phyloP scores from a whole-genome alignment of 2,797 vertebrate species.

The Gymnopithys bicolor region DNA sequence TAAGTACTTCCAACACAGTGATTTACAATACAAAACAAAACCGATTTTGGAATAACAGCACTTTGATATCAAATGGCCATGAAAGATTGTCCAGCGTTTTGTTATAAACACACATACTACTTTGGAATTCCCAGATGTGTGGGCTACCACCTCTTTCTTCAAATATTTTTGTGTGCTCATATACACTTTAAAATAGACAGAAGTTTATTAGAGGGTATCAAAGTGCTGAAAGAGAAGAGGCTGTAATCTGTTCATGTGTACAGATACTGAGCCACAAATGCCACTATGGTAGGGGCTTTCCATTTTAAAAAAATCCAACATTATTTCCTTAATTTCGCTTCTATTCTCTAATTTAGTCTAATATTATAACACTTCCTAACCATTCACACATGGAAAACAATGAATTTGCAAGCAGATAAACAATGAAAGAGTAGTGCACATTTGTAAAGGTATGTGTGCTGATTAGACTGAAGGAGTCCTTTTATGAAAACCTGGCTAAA shows the following conservation, averaged over 20 bases:
- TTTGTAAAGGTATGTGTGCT: neutral
- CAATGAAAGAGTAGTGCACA: neutral
- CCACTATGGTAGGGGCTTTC: neutral
- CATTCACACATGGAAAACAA: neutral
- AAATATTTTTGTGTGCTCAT: neutral
- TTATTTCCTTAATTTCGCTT: neutral
- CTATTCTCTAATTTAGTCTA: neutral
- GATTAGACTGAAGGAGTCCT: constrained; percentile 44
- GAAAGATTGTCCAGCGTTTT: neutral
- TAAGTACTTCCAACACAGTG: neutral
- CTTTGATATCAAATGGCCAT: neutral
- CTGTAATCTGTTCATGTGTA: neutral
- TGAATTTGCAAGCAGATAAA: neutral
- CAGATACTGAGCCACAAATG: neutral
- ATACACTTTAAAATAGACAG: neutral
- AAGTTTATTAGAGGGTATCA: neutral
- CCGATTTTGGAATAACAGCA: neutral
- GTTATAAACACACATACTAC: neutral
- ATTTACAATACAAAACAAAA: constrained; percentile 10
- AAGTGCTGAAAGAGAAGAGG: neutral
- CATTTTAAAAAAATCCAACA: rapidly evolving
- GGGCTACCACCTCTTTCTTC: neutral
- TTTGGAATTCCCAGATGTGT: neutral
- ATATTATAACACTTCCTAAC: neutral
- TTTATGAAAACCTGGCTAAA: constrained; percentile 49